Evolutionary conservation across 2,888 invertebrate genomes (phyloP), one percentile per base, ranked within the genome.

Genomic region (Pandemis corylana): DNA sequence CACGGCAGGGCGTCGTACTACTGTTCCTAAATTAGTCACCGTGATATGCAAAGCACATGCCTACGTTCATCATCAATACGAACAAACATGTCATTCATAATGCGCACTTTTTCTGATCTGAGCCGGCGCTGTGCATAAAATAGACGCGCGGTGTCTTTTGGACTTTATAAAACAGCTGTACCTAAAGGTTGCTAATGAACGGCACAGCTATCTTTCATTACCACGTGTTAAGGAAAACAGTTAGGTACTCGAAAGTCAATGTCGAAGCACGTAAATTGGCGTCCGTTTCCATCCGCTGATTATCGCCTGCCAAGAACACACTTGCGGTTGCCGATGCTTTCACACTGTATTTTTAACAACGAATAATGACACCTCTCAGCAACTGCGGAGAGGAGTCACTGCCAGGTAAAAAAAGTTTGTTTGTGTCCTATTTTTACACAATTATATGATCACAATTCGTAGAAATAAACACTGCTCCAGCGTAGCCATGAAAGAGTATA

Each of bases 1-100:
- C 46, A 66, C 70, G 61, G 61, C 62, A 59, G 68, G 63, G 59
- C 65, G 74, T 74, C 66, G 70, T 74, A 74, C 74, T 61, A 70
- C 66, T 51, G 70, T 7, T 69, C 65, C 66, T 61, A 62, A 66
- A 65, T 62, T 74, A 66, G 69, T 74, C 41, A 15, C 59, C 7
- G 49, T n/a, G 41, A 67, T 56, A 44, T 20, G 51, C 49, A 28
- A 61, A 44, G 61, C 42, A 49, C 20, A 59, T 62, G 13, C 61
- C 49, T 41, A 36, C 28, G 41, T 49, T 13, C 41, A 41, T 61
- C 3, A 28, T 59, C 12, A 59, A 56, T 56, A 56, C 53, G 53
- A 56, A 56, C 15, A 56, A 56, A 59, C 28, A 28, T 28, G 28
- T 2, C 28, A 59, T 59, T 59, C 59, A 59, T 56, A 36, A 36